These are phyloP conservation scores for Pogoniulus pusillus DNA, from an alignment of 2,797 vertebrate genomes.

Conservation along the genomic window DNA sequence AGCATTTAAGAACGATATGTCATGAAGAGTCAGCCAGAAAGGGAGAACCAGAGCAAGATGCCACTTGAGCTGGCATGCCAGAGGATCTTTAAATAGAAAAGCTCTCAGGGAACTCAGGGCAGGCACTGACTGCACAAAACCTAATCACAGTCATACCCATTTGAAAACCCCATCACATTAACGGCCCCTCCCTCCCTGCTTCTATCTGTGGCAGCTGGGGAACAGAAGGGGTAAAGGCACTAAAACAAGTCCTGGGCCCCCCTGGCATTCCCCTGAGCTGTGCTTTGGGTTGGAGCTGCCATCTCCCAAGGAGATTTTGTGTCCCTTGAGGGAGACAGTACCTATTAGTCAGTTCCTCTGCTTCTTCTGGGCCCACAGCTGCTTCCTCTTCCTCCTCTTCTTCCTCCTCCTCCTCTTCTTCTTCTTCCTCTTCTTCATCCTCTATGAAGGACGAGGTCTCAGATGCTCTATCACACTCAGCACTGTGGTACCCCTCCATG, in stretches of 20 bases:
- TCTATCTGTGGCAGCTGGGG: background rate
- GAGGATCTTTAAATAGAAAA: constrained; percentile 70
- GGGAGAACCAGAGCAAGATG: constrained; percentile 30
- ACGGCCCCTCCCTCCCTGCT: background rate
- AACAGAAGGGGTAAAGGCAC: background rate
- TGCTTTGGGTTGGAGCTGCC: background rate
- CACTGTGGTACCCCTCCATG: constrained; percentile 68
- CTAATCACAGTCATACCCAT: background rate
- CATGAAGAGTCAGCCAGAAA: constrained; percentile 30
- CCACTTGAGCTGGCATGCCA: constrained; percentile 63
- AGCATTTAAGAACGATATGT: constrained; percentile 47
- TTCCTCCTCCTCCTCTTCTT: background rate
- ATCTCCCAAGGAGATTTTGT: background rate
- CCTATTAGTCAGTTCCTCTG: constrained; percentile 87
- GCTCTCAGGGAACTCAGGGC: constrained; percentile 15
- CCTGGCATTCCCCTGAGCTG: background rate
- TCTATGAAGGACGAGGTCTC: constrained; percentile 75
- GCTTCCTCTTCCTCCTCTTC: background rate
- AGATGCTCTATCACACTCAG: constrained; percentile 74
- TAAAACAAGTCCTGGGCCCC: background rate
- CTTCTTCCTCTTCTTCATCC: constrained; percentile 46
- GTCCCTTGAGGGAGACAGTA: constrained; percentile 28
- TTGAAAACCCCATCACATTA: background rate
- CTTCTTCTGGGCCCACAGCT: constrained; percentile 74
- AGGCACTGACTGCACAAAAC: constrained; percentile 2